phyloP scores from a whole-genome alignment of 1,140 invertebrate species.

The Drosophila leontia region DNA sequence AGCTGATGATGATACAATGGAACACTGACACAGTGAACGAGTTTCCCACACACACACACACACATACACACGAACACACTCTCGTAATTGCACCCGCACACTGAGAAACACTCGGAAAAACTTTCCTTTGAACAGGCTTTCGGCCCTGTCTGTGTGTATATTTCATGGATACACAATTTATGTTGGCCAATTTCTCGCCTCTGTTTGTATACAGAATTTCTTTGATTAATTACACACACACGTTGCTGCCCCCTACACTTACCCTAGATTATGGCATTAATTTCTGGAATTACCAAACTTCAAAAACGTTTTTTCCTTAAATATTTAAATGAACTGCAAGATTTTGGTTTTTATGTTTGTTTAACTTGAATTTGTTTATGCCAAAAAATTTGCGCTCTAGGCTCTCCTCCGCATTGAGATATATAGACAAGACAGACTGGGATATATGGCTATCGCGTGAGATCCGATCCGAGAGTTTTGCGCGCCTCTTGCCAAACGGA shows the following conservation, averaged over 20 bases:
- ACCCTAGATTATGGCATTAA: slow-evolving; percentile 52
- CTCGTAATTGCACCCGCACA: slow-evolving; percentile 31
- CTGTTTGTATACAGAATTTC: slow-evolving; percentile 55
- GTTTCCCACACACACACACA: slow-evolving; percentile 42
- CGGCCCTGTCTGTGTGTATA: slow-evolving; percentile 59
- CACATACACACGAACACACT: slow-evolving; percentile 13
- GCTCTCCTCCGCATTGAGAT: background rate
- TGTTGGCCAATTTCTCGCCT: slow-evolving; percentile 67
- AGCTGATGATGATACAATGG: slow-evolving; percentile 65
- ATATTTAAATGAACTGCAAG: slow-evolving; percentile 14
- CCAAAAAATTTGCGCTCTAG: slow-evolving; percentile 6
- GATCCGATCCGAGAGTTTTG: slow-evolving; percentile 48
- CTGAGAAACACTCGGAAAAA: slow-evolving; percentile 29
- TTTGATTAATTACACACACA: slow-evolving; percentile 23
- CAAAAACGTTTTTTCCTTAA: background rate
- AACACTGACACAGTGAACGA: slow-evolving; percentile 83
- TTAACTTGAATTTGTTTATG: slow-evolving; percentile 35
- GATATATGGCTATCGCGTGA: slow-evolving; percentile 34
- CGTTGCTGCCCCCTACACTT: slow-evolving; percentile 42
- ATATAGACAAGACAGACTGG: slow-evolving; percentile 32
- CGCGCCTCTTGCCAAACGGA: slow-evolving; percentile 70
- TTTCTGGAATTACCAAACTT: slow-evolving; percentile 2
- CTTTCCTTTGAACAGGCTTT: slow-evolving; percentile 48
- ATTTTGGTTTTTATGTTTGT: background rate
- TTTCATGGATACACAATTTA: slow-evolving; percentile 82